A percentile compares a stretch with the other conserved stretches of the same genome.
Conservation (phyloP, 53 echinoderm and acorn worm species). For the Paelopatides confundens region DNA sequence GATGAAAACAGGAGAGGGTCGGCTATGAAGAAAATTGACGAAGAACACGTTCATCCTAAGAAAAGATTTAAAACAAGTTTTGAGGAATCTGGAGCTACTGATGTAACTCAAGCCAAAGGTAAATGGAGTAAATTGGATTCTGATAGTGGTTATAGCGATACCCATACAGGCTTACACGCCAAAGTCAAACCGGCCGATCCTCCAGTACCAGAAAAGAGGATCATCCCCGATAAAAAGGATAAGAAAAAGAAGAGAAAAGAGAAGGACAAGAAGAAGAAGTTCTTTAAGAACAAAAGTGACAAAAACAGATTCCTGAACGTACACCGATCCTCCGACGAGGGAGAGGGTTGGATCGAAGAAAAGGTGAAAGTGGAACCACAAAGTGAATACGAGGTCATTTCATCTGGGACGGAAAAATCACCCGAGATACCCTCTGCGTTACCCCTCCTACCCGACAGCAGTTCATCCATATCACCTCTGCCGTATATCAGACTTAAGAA, state of each 20-base stretch:
- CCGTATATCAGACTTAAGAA: slow-evolving; percentile 40
- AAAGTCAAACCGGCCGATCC: not conserved
- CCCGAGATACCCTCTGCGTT: not conserved
- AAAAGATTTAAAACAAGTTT: slow-evolving; percentile 36
- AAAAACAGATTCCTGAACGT: slow-evolving; percentile 70
- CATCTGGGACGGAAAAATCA: not conserved
- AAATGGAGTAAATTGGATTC: slow-evolving; percentile 58
- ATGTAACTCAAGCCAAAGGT: slow-evolving; percentile 22
- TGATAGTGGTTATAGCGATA: slow-evolving; percentile 70
- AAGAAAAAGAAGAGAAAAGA: slow-evolving; percentile 71
- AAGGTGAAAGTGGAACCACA: not conserved
- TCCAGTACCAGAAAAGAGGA: not conserved
- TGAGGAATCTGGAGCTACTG: not conserved
- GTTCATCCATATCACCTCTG: not conserved
- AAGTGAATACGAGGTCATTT: slow-evolving; percentile 26
- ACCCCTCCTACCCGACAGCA: not conserved
- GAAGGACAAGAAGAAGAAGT: slow-evolving; percentile 71
- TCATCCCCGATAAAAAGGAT: not conserved
- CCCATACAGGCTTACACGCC: not conserved
- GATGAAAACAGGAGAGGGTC: not conserved
- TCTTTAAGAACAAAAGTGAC: slow-evolving; percentile 70
- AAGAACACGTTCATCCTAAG: slow-evolving; percentile 19
- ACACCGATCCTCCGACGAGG: slow-evolving; percentile 49
- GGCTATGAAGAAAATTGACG: not conserved
- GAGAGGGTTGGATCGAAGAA: slow-evolving; percentile 41